Evolutionary conservation across 2,797 vertebrate genomes (phyloP), one percentile per base, ranked within the genome.

Genomic region (Apogon hyalosoma): DNA sequence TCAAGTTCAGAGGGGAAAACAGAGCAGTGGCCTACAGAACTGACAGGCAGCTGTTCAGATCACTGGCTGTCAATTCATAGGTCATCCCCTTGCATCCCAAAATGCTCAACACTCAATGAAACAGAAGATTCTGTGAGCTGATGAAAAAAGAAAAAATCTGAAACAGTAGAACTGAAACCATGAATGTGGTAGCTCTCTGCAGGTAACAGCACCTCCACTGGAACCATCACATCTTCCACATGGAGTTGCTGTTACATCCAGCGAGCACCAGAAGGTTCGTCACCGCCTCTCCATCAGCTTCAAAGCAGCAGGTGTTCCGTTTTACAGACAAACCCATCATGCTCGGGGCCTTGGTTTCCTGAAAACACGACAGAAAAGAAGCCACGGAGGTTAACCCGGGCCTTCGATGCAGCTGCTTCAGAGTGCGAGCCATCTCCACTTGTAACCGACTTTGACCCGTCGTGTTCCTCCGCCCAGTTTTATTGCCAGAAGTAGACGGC

Each of bases 181-280:
- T 7, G 69, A 13, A 42, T 54, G 72, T 0, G 75, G 92, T 65
- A 50, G 73, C 83, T 91, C 75, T 93, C 95, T 91, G 94, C 79
- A 92, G 87, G 92, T 95, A 96, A 95, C 96, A 96, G 94, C 95
- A 94, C 80, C 92, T 94, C 96, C 96, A 97, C 92, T 95, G 96
- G 96, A 96, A 95, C 67, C 42, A 6, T 55, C 52, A 63, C 45
- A 80, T 69, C 85, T 96, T 96, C 96, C 96, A 96, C 95, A 96
- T 97, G 96, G 96, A 97, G 96, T 97, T 96, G 96, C 96, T 97
- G 96, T 97, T 97, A 97, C 96, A 97, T 75, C 83, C 93, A 94
- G 94, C 79, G 24, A 94, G 82, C 83, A 88, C 92, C 94, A 64
- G 28, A 60, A 74, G 19, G 38, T n/a, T 47, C 51, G 4, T 11